phyloP scores from a whole-genome alignment of 1,140 invertebrate species.

The Lanistes nyassanus region DNA sequence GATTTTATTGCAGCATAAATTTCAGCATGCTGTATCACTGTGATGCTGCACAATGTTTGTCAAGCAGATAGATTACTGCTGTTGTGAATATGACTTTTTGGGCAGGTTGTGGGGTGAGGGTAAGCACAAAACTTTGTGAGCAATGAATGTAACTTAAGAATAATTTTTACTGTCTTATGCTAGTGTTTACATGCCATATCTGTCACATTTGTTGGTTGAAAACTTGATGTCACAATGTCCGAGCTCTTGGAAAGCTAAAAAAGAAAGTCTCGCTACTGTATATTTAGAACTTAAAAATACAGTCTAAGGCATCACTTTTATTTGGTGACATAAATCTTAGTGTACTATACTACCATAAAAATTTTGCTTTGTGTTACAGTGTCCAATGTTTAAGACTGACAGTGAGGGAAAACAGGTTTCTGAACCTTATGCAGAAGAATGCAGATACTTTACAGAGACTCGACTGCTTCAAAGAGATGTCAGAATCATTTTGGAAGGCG shows the following conservation, averaged over 20 bases:
- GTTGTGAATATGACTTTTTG: no score
- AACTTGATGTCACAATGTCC: not conserved
- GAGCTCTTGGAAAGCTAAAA: not conserved
- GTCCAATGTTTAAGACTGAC: conserved; percentile 80
- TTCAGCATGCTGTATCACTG: no score
- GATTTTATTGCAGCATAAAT: no score
- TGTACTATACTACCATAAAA: no score
- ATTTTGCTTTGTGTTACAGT: conserved; percentile 65
- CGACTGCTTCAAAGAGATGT: conserved; percentile 93
- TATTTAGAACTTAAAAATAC: not conserved
- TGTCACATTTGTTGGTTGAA: not conserved
- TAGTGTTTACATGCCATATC: not conserved
- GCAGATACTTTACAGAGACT: conserved; percentile 90
- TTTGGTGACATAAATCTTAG: not conserved
- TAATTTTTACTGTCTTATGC: not conserved
- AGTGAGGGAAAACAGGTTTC: conserved; percentile 73
- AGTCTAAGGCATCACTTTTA: not conserved
- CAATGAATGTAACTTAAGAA: not conserved
- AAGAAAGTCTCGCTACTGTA: not conserved
- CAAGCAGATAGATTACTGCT: no score
- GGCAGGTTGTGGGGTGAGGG: no score
- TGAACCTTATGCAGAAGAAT: conserved; percentile 81
- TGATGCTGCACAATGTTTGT: no score
- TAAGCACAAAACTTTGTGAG: no score
- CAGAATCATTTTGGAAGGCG: conserved; percentile 89